These are phyloP conservation scores for Drosophila watanabei DNA, from an alignment of 1,140 invertebrate genomes.

Conservation along the genomic window DNA sequence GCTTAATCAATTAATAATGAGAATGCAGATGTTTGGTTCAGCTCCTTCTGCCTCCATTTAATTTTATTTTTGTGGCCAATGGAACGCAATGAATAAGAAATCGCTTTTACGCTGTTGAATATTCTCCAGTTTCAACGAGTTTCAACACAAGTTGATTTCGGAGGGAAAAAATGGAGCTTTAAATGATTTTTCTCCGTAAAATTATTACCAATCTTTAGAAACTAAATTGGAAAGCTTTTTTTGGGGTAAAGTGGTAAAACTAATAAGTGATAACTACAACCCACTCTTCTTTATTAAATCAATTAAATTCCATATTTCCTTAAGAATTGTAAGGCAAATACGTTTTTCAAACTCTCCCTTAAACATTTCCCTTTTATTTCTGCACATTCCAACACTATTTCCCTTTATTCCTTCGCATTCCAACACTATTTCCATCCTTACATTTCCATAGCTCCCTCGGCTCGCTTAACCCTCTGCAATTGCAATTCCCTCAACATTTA, in stretches of 20 bases:
- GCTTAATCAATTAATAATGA: conserved; percentile 75
- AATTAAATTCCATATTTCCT: too few species aligned
- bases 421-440: not conserved
- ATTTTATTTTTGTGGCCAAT: conserved; percentile 40
- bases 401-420: not conserved
- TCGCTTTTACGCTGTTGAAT: conserved; percentile 40
- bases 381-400: conserved; percentile 1
- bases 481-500: conserved; percentile 49
- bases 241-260: not conserved
- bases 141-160: not conserved
- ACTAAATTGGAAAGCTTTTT: not conserved
- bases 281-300: not conserved
- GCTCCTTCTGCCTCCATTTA: conserved; percentile 22
- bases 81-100: conserved; percentile 55
- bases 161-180: not conserved
- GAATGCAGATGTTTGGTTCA: conserved; percentile 48
- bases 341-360: not conserved
- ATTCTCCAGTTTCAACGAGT: conserved; percentile 2
- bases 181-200: not conserved
- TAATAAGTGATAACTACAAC: not conserved
- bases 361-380: conserved; percentile 1
- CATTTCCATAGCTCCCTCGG: conserved; percentile 22
- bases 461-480: conserved; percentile 13
- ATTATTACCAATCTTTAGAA: not conserved
- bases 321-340: too few species aligned